Base-by-base conservation (phyloP, 2,888 invertebrate genomes). In the Stenoptilia bipunctidactyla region DNA sequence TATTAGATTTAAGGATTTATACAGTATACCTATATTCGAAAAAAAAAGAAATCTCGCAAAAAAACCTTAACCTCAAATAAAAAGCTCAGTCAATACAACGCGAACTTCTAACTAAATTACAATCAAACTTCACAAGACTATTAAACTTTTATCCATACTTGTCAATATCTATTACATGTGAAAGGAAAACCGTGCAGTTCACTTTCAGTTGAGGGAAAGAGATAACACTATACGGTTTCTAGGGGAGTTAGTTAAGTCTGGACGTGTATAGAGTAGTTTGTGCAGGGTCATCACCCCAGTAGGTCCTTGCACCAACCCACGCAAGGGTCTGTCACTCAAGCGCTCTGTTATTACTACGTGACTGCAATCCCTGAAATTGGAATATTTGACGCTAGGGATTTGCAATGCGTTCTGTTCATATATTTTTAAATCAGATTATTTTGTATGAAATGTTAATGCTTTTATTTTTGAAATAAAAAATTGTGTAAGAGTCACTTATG, bases 341-440 rank as follows among this genome's bases (percentile, higher is more conserved):
- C 68, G 67, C 58, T 61, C 62, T 66, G 74, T 72, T 75, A 71
- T 67, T 61, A 66, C 61, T 66, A 75, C 76, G 75, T 77, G 77
- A 66, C 62, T 66, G 68, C 66, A 66, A 72, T 69, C 54, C 50
- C 53, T 12, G 40, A 40, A 53, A 50, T 53, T 51, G 46, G 55
- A 45, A 51, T 48, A 39, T 30, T 20, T 20, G 20, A 20, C 20
- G 20, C 8, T 8, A 5, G 20, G 20, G 20, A n/a, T n/a, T n/a
- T n/a, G 20, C 4, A 20, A 20, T 8, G 20, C 20, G 20, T 20
- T n/a, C n/a, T n/a, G n/a, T n/a, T n/a, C n/a, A n/a, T n/a, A n/a
- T n/a, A n/a, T n/a, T n/a, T n/a, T n/a, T n/a, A n/a, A n/a, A n/a
- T n/a, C n/a, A n/a, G n/a, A n/a, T n/a, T n/a, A n/a, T n/a, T n/a